Conservation (phyloP, 2,888 invertebrate species). For the Alloscopus bannaensis region DNA sequence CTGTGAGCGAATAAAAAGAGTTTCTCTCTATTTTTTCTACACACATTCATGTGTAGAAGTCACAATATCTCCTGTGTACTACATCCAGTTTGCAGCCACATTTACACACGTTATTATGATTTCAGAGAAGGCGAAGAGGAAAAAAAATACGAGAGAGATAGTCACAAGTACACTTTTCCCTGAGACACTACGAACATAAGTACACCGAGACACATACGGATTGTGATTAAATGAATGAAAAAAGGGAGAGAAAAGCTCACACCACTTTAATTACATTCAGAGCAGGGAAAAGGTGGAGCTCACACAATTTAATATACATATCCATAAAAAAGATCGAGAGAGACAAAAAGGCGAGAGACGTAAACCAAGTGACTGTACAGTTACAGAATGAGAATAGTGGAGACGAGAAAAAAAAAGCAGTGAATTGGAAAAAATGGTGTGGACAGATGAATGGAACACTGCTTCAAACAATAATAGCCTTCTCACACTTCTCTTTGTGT, state of each 20-base stretch:
- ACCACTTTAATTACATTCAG: constrained; percentile 72
- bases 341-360: constrained; percentile 35
- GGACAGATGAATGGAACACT: constrained; percentile 50
- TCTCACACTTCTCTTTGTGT: neutral
- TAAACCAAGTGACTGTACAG: constrained; percentile 21
- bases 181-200: no score
- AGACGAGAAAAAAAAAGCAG: constrained; percentile 26
- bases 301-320: constrained; percentile 69
- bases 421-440: constrained; percentile 44
- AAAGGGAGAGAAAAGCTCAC: constrained; percentile 50
- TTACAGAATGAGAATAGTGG: constrained; percentile 14
- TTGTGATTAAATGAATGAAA: constrained; percentile 67
- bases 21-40: no score
- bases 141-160: constrained; percentile 26
- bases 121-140: constrained; percentile 4
- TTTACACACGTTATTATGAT: constrained; percentile 59
- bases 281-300: constrained; percentile 73
- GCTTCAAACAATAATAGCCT: constrained; percentile 39
- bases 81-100: constrained; percentile 51
- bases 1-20: no score
- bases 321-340: constrained; percentile 61
- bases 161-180: constrained; percentile 41
- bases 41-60: constrained; percentile 44
- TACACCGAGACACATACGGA: constrained; percentile 24
- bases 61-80: constrained; percentile 33